Conservation (phyloP, 1,140 invertebrate species). For the Drosophila rufa region DNA sequence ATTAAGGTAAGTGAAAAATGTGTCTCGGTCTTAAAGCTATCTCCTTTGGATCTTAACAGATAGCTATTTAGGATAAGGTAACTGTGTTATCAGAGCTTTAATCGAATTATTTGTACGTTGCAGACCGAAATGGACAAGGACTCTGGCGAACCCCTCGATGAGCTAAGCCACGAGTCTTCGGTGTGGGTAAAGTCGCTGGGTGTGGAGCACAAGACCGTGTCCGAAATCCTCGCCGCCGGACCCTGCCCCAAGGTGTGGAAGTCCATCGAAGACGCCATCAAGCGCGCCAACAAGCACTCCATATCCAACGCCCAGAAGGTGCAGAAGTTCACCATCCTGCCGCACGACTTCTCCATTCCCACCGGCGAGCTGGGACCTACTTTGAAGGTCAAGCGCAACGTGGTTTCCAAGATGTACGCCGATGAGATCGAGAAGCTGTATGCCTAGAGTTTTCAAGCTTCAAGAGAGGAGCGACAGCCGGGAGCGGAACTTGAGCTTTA, state of each 20-base stretch:
- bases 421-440: conserved; percentile 89
- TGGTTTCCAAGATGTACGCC: conserved; percentile 89
- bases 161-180: conserved; percentile 88
- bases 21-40: no score
- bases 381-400: conserved; percentile 92
- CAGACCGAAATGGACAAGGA: conserved; percentile 86
- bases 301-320: conserved; percentile 95
- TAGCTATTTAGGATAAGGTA: no score
- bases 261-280: conserved; percentile 92
- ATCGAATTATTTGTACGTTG: neutral
- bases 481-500: conserved; percentile 69
- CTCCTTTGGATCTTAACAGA: no score
- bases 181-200: conserved; percentile 91
- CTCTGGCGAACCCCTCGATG: conserved; percentile 90
- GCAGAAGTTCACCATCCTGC: conserved; percentile 95
- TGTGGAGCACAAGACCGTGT: conserved; percentile 89
- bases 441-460: conserved; percentile 33
- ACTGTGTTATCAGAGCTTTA: no score
- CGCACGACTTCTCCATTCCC: conserved; percentile 93
- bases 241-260: conserved; percentile 87
- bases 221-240: conserved; percentile 89
- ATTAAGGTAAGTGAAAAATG: conserved; percentile 89
- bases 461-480: conserved; percentile 5
- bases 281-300: conserved; percentile 91
- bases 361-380: conserved; percentile 96